A percentile compares a stretch with the other conserved stretches of the same genome.
Evolutionary conservation across 2,888 invertebrate genomes (phyloP).

Genomic region (Agrotis exclamationis): DNA sequence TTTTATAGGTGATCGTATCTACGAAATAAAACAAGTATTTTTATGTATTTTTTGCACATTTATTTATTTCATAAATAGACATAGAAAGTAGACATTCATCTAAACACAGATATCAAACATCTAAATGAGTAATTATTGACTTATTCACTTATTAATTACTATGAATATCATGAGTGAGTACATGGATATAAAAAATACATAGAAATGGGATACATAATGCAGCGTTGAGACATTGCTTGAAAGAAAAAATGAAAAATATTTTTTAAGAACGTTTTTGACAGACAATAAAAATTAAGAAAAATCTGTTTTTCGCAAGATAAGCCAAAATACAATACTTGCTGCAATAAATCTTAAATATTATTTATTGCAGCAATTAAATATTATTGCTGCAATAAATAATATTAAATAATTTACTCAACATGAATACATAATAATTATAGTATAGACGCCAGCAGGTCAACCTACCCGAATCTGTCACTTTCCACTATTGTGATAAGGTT

Average conservation of each 20-base stretch:
- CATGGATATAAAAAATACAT: not conserved
- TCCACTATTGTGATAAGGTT: too few species aligned
- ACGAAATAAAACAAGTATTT: conserved; percentile 8
- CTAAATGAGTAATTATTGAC: conserved; percentile 1
- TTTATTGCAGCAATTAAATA: too few species aligned
- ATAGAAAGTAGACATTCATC: conserved; percentile 22
- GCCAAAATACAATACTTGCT: not conserved
- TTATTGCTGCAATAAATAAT: too few species aligned
- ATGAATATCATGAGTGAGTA: not conserved
- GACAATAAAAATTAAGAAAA: not conserved
- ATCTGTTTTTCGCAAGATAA: too few species aligned
- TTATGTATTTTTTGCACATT: conserved; percentile 9
- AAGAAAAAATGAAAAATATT: not conserved
- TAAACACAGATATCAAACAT: conserved; percentile 14
- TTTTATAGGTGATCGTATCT: too few species aligned
- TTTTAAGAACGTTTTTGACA: not conserved
- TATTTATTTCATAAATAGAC: conserved; percentile 37
- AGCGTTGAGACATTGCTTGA: not conserved
- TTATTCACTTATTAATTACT: conserved; percentile 4
- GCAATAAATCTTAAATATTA: not conserved
- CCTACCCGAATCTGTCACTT: too few species aligned
- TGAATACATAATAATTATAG: too few species aligned
- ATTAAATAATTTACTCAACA: too few species aligned
- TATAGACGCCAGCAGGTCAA: too few species aligned
- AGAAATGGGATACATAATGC: not conserved